Conservation (phyloP, 2,113 vertebrate species). For the Cettia cetti region DNA sequence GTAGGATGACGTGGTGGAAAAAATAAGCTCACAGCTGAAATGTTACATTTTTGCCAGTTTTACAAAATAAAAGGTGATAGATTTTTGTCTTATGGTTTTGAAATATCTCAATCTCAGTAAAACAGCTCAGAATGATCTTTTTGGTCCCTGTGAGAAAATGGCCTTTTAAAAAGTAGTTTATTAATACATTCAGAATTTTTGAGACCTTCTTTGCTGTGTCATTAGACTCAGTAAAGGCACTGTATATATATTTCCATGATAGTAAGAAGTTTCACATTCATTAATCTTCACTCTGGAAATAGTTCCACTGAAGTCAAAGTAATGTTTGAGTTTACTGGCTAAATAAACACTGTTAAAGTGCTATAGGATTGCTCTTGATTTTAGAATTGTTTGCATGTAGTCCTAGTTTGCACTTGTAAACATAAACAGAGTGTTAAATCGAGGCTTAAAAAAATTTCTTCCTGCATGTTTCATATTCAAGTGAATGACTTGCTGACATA, state of each 20-base stretch:
- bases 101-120: neutral
- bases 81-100: neutral
- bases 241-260: neutral
- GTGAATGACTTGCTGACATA: neutral
- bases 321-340: neutral
- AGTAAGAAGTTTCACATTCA: neutral
- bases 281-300: neutral
- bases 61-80: conserved; percentile 1
- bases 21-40: neutral
- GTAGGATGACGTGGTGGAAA: neutral
- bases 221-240: neutral
- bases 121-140: neutral
- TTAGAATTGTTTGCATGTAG: neutral
- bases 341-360: neutral
- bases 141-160: neutral
- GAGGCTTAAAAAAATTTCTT: neutral
- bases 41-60: neutral
- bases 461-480: neutral
- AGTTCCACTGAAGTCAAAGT: neutral
- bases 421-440: neutral
- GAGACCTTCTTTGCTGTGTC: neutral
- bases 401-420: neutral
- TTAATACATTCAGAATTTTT: neutral
- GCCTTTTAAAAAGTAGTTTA: neutral
- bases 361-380: neutral